Evolutionary conservation across 2,888 invertebrate genomes (phyloP).

Genomic region (Trichogramma evanescens): DNA sequence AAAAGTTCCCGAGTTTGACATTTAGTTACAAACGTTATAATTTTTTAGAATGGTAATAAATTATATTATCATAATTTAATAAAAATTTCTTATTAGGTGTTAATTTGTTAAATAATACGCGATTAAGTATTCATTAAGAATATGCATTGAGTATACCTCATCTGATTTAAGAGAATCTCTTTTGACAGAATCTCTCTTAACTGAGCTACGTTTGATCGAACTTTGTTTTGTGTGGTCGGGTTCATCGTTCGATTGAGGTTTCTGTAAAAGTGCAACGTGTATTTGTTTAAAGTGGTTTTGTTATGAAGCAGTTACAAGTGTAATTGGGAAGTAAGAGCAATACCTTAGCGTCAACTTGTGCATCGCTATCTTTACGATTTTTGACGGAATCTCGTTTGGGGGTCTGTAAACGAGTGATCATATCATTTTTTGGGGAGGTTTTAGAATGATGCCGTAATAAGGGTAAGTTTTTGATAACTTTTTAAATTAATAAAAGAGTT

Average conservation of each 20-base stretch:
- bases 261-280: neutral
- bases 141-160: constrained; percentile 1
- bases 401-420: constrained; percentile 18
- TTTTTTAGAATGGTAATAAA: too few species aligned
- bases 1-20: too few species aligned
- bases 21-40: too few species aligned
- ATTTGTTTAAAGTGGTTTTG: too few species aligned
- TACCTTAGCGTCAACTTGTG: neutral
- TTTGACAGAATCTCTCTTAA: constrained; percentile 9
- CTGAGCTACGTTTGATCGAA: neutral
- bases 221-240: neutral
- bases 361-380: constrained; percentile 9
- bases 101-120: too few species aligned
- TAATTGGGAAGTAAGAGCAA: too few species aligned
- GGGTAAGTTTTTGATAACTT: too few species aligned
- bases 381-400: constrained; percentile 16
- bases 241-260: neutral
- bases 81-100: too few species aligned
- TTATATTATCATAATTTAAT: too few species aligned
- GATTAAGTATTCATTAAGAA: too few species aligned
- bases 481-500: neutral
- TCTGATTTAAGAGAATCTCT: constrained; percentile 6
- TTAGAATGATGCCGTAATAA: too few species aligned
- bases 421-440: neutral
- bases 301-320: too few species aligned